These are phyloP conservation scores for Peucedramus taeniatus DNA, from an alignment of 2,113 vertebrate genomes.

Conservation along the genomic window DNA sequence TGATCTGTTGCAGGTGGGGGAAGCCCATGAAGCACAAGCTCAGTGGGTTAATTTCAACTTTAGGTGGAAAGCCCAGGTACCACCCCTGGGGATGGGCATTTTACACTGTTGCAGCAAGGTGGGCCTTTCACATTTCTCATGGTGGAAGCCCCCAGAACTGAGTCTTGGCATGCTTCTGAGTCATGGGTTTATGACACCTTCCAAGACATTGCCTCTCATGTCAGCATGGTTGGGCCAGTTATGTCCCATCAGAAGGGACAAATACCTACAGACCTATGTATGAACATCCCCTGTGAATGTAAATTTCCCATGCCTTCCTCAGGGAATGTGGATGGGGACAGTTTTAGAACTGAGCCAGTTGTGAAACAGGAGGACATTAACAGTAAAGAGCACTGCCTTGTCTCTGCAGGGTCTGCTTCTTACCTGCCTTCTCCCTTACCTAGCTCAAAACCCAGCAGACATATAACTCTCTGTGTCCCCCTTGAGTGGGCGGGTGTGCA, in stretches of 20 bases:
- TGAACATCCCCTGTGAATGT: no score
- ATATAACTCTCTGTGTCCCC: no score
- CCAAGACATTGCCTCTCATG: background rate
- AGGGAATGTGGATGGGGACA: no score
- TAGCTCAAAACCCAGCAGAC: background rate
- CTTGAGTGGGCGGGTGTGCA: background rate
- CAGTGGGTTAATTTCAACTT: background rate
- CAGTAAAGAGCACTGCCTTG: background rate
- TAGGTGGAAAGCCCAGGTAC: background rate
- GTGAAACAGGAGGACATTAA: background rate
- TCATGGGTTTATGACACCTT: background rate
- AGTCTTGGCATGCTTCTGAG: background rate
- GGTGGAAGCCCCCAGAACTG: background rate
- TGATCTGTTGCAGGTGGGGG: no score
- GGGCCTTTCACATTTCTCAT: background rate
- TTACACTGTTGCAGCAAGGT: background rate
- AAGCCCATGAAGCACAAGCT: background rate
- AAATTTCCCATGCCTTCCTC: background rate
- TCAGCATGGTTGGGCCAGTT: background rate
- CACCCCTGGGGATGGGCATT: background rate
- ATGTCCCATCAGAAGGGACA: rapidly evolving
- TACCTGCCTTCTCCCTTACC: background rate
- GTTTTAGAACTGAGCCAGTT: background rate
- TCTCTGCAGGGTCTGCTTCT: background rate
- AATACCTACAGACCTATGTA: rapidly evolving